phyloP scores from a whole-genome alignment of 2,888 invertebrate genomes.

The Hydroisotoma schaefferi region DNA sequence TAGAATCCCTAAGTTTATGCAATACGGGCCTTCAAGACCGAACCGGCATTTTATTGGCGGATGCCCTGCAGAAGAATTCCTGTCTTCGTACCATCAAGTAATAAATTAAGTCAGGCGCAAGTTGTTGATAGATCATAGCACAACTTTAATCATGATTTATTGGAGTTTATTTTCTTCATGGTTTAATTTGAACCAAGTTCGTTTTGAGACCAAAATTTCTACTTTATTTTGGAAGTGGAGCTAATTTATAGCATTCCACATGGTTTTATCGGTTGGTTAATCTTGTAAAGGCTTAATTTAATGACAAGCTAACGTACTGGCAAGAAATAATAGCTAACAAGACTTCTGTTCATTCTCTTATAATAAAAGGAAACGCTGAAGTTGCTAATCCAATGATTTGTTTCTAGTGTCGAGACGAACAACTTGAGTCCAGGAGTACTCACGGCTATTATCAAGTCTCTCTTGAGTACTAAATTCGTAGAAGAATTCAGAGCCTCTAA shows the following conservation, averaged over 20 bases:
- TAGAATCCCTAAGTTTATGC: slow-evolving; percentile 86
- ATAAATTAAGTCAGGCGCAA: slow-evolving; percentile 23
- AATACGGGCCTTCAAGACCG: slow-evolving; percentile 91
- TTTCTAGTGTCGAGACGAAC: slow-evolving; percentile 83
- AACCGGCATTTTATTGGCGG: slow-evolving; percentile 74
- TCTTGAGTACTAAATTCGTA: slow-evolving; percentile 79
- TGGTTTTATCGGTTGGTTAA: too few relatives aligned
- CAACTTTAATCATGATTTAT: too few relatives aligned
- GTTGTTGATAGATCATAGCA: too few relatives aligned
- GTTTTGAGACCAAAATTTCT: too few relatives aligned
- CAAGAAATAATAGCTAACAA: too few relatives aligned
- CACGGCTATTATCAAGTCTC: slow-evolving; percentile 77
- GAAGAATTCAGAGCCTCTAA: slow-evolving; percentile 96
- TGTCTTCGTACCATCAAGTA: slow-evolving; percentile 75
- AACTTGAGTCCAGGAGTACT: slow-evolving; percentile 87
- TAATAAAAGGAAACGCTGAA: not conserved
- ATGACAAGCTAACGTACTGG: too few relatives aligned
- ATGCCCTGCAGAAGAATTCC: slow-evolving; percentile 75
- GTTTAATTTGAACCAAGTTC: too few relatives aligned
- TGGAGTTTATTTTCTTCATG: too few relatives aligned
- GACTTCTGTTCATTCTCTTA: too few relatives aligned
- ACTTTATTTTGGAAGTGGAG: too few relatives aligned
- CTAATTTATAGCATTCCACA: too few relatives aligned
- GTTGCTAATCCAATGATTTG: not conserved
- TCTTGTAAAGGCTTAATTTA: too few relatives aligned